These are phyloP conservation scores for Ranitomeya variabilis DNA, from an alignment of 2,113 vertebrate genomes.

Conservation along the genomic window DNA sequence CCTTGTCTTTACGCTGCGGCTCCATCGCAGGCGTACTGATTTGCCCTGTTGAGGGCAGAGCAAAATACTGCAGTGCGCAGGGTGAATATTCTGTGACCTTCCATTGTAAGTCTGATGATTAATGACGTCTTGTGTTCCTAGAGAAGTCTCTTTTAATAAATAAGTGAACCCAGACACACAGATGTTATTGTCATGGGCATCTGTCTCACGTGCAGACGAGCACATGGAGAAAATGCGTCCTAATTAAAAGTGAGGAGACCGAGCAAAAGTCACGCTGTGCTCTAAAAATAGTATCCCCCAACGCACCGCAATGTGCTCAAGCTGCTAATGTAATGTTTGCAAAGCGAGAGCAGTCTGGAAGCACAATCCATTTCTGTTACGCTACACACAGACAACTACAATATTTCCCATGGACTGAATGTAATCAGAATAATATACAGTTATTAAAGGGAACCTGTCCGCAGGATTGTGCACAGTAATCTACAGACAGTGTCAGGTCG, in stretches of 20 bases:
- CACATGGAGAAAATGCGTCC: conserved; percentile 34
- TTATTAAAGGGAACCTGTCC: too few relatives aligned
- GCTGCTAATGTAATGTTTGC: conserved; percentile 11
- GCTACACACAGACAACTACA: neutral
- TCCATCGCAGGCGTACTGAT: too few relatives aligned
- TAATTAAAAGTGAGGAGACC: conserved; percentile 37
- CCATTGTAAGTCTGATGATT: neutral
- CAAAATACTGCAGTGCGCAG: too few relatives aligned
- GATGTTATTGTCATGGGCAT: conserved; percentile 16
- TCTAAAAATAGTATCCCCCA: conserved; percentile 6
- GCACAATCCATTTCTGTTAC: neutral
- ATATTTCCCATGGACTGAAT: neutral
- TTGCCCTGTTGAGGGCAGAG: too few relatives aligned
- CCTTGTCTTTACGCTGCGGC: too few relatives aligned
- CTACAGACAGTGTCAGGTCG: too few relatives aligned
- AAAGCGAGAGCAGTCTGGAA: neutral
- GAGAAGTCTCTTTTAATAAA: conserved; percentile 6
- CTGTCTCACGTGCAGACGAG: neutral
- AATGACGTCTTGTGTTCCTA: neutral
- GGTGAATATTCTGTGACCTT: neutral
- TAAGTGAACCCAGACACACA: neutral
- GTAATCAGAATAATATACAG: neutral
- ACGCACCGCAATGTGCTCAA: neutral
- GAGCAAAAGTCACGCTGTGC: conserved; percentile 30
- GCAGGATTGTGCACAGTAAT: too few relatives aligned